Percentiles rank a stretch among this genome's conserved stretches.
phyloP scores from a whole-genome alignment of 2,113 vertebrate species.

The Seriola rivoliana region DNA sequence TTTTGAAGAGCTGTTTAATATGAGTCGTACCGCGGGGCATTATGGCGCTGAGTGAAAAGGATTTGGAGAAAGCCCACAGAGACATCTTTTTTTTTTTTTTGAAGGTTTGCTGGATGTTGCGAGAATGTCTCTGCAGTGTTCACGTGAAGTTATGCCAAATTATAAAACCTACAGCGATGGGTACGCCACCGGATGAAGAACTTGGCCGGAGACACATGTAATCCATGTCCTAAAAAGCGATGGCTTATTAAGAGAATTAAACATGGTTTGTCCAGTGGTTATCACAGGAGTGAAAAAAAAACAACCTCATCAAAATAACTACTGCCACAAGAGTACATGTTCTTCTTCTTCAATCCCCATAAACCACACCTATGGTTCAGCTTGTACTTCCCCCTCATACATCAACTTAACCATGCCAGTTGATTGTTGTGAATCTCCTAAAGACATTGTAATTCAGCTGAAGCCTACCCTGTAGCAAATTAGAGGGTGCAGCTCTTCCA shows the following conservation, averaged over 20 bases:
- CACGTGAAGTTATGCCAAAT: slow-evolving; percentile 18
- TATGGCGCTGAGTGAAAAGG: slow-evolving; percentile 16
- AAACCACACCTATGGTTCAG: slow-evolving; percentile 23
- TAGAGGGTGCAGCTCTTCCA: slow-evolving; percentile 61
- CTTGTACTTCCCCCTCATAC: slow-evolving; percentile 41
- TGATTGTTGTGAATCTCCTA: slow-evolving; percentile 56
- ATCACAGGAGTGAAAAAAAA: neutral
- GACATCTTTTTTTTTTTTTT: neutral
- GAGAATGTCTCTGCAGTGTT: slow-evolving; percentile 6
- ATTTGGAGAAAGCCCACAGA: neutral
- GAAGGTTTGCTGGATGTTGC: slow-evolving; percentile 5
- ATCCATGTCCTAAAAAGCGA: slow-evolving; percentile 25
- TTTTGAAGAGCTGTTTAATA: slow-evolving; percentile 19
- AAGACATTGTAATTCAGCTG: slow-evolving; percentile 68
- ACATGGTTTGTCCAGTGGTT: slow-evolving; percentile 17
- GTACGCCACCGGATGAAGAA: slow-evolving; percentile 26
- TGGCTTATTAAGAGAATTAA: slow-evolving; percentile 37
- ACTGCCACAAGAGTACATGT: neutral
- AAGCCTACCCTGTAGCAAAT: slow-evolving; percentile 63
- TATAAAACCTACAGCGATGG: slow-evolving; percentile 27
- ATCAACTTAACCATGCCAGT: slow-evolving; percentile 33
- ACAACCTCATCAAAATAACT: slow-evolving; percentile 40
- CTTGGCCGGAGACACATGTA: slow-evolving; percentile 17
- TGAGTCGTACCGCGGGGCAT: neutral
- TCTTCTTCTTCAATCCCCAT: slow-evolving; percentile 21